Evolutionary conservation across 2,113 vertebrate species (phyloP).

Genomic region (Muscicapa adusta): DNA sequence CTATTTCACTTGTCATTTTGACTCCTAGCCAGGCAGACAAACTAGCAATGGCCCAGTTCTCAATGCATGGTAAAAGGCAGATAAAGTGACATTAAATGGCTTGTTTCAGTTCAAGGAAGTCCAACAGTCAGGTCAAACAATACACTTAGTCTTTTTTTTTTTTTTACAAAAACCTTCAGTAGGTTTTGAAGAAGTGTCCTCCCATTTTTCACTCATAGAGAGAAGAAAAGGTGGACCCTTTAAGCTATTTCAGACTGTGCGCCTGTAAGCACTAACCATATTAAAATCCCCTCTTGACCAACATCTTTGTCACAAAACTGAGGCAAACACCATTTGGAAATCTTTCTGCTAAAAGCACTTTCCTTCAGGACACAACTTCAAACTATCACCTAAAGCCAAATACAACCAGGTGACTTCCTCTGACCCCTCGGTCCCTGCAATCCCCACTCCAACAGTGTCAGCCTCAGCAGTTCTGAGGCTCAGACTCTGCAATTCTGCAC

Average conservation of each 20-base stretch:
- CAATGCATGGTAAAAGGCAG: not conserved
- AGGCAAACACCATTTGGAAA: not conserved
- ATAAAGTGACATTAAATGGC: not conserved
- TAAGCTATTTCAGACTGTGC: not conserved
- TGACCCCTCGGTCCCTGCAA: not conserved
- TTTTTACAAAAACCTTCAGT: not conserved
- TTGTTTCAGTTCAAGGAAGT: not conserved
- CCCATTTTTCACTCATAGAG: not conserved
- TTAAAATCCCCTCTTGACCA: not conserved
- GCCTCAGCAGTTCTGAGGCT: not conserved
- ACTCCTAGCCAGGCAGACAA: not conserved
- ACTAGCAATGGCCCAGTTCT: not conserved
- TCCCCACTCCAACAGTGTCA: not conserved
- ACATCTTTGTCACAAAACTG: not conserved
- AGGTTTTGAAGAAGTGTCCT: not conserved
- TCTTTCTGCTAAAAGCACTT: not conserved
- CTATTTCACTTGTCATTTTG: not conserved
- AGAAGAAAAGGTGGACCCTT: not conserved
- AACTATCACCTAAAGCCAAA: not conserved
- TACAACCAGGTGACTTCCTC: not conserved
- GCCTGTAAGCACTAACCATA: not conserved
- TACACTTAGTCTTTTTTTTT: not conserved
- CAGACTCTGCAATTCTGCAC: not conserved
- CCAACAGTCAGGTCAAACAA: not conserved
- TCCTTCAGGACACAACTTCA: not conserved